Base-by-base conservation (phyloP, 2,113 vertebrate genomes). In the Marmota monax region DNA sequence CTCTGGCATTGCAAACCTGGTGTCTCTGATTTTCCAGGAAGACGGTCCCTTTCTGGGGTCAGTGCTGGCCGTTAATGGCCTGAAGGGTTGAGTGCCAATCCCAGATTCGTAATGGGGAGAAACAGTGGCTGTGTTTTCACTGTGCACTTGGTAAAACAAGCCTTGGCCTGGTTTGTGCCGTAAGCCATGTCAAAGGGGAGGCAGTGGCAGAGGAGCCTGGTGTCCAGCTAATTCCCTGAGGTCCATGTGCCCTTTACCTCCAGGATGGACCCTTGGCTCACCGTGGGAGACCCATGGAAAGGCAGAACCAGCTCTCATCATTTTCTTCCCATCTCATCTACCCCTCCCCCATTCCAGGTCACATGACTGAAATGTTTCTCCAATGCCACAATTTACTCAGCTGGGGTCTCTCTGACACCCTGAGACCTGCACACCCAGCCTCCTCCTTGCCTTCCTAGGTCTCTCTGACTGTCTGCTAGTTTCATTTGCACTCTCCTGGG, bases 11-110 rank as follows among this genome's bases (percentile, higher is more conserved):
- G n/a, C 27, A 84, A 27, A 42, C 12, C 20, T 88, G 25, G 11
- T 65, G 86, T 92, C 53, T 92, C 29, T 84, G 65, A 58, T 67
- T 88, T 95, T 45, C 58, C 51, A 82, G 23, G 3, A 84, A 67
- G 0, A 2, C 6, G 42, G 25, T 8, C 48, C 51, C 25, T 91
- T 72, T 82, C 27, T 88, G 84, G 96, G n/a, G 14, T 83, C 65
- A 37, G 51, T 34, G 13, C 22, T 84, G 58, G 63, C 27, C 70
- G n/a, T 70, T 56, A 56, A 84, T 16, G 53, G 9, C 9, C 73
- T 53, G 25, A 65, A 69, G 39, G 20, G 25, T 69, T 86, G 23
- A 70, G 32, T 63, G 17, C 25, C n/a, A 61, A 67, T 14, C 37
- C 8, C 20, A 72, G 4, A 27, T 82, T 91, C 18, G 48, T 58